A percentile compares a stretch with the other conserved stretches of the same genome.
phyloP scores from a whole-genome alignment of 2,113 vertebrate species.

The Ophthalmotilapia sp. region DNA sequence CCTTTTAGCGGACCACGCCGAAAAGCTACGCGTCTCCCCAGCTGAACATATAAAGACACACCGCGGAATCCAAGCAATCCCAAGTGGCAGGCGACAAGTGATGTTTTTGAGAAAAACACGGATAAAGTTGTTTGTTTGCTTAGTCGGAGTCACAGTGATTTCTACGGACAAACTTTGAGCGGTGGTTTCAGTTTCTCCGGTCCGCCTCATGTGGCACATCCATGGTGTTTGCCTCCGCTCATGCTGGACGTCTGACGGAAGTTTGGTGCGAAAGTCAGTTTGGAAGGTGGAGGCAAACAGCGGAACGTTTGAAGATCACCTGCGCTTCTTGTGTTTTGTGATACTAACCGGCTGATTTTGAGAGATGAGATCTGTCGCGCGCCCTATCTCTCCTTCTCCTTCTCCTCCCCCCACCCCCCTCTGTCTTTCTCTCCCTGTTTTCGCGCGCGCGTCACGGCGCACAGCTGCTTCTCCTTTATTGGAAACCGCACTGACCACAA shows the following conservation, averaged over 20 bases:
- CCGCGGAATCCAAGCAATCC: conserved; percentile 54
- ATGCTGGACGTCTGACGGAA: conserved; percentile 42
- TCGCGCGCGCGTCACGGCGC: conserved; percentile 33
- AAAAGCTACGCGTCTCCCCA: conserved; percentile 64
- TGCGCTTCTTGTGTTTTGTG: conserved; percentile 43
- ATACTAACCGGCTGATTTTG: conserved; percentile 46
- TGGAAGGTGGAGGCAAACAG: neutral
- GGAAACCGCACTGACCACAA: conserved; percentile 22
- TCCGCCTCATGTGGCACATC: conserved; percentile 64
- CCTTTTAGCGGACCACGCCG: conserved; percentile 59
- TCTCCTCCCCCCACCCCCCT: neutral
- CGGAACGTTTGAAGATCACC: conserved; percentile 30
- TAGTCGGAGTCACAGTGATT: conserved; percentile 9
- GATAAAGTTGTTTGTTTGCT: conserved; percentile 18
- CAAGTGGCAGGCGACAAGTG: conserved; percentile 2
- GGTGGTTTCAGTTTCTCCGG: conserved; percentile 44
- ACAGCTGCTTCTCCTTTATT: conserved; percentile 1
- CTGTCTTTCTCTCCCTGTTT: neutral
- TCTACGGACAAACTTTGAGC: conserved; percentile 36
- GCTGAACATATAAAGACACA: conserved; percentile 65
- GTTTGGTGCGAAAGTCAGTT: conserved; percentile 56
- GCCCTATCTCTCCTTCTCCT: neutral
- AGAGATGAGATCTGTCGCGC: conserved; percentile 30
- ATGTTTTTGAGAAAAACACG: conserved; percentile 13
- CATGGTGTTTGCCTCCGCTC: conserved; percentile 43